These are phyloP conservation scores for Ciona savignyi DNA, from an alignment of 23 tunicate genomes.

Conservation along the genomic window DNA sequence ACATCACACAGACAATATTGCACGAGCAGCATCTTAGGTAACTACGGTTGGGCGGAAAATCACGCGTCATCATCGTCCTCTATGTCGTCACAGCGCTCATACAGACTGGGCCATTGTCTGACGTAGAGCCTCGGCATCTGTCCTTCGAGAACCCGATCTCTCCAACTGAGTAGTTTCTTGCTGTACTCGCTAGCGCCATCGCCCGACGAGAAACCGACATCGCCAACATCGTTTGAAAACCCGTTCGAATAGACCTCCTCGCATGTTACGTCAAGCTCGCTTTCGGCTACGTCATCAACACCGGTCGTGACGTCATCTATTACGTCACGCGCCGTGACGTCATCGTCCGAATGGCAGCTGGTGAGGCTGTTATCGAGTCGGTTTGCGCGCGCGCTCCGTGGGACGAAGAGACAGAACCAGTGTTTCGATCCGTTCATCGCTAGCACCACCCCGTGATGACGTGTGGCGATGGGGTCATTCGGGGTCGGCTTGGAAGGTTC, in stretches of 20 bases:
- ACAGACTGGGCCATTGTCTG: constrained; percentile 83
- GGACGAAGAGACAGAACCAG: constrained; percentile 85
- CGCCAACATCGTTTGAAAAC: no score
- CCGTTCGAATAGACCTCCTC: neutral
- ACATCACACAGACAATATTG: no score
- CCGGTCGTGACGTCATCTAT: constrained; percentile 13
- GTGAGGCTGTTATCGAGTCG: neutral
- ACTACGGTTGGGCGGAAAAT: no score
- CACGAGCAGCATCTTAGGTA: no score
- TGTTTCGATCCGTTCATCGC: constrained; percentile 74
- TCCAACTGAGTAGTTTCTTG: constrained; percentile 39
- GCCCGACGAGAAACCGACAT: neutral
- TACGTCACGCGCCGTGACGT: neutral
- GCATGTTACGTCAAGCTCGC: constrained; percentile 12
- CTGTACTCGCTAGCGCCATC: neutral
- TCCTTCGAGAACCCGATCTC: constrained; percentile 63
- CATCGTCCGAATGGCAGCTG: neutral
- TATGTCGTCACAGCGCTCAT: no score
- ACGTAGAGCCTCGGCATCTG: constrained; percentile 75
- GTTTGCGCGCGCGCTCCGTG: constrained; percentile 24
- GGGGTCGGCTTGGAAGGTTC: neutral
- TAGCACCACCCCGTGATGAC: constrained; percentile 49
- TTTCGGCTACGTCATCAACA: neutral
- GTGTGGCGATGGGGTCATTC: neutral
- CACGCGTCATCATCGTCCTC: no score